Percentiles rank a stretch among this genome's conserved stretches.
phyloP scores from a whole-genome alignment of 2,888 invertebrate genomes.

The Amphipyra berbera region DNA sequence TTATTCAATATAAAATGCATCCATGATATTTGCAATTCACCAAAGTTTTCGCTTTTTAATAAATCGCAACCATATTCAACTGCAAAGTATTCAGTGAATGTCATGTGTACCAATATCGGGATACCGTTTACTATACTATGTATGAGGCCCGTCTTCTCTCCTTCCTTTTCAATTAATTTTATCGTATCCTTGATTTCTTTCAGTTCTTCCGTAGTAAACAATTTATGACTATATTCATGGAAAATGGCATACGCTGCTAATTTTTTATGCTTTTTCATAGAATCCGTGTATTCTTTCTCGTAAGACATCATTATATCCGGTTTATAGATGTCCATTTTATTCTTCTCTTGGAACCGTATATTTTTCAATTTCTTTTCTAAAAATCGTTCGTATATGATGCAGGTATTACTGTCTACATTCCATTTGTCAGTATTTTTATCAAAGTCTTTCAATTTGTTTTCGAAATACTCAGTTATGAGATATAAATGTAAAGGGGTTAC shows the following conservation, averaged over 20 bases:
- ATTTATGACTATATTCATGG: neutral
- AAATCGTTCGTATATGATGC: constrained; percentile 40
- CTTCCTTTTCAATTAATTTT: too few species aligned
- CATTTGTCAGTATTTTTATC: constrained; percentile 10
- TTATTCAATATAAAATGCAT: constrained; percentile 25
- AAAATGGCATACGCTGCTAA: constrained; percentile 40
- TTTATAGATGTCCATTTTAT: too few species aligned
- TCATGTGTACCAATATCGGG: too few species aligned
- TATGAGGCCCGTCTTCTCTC: too few species aligned
- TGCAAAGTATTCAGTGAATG: too few species aligned
- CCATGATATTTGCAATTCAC: neutral
- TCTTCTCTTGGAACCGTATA: too few species aligned
- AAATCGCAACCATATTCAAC: too few species aligned
- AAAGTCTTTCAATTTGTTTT: neutral
- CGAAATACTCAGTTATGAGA: constrained; percentile 23
- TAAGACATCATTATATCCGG: constrained; percentile 20
- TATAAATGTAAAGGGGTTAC: constrained; percentile 32
- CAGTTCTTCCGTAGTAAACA: too few species aligned
- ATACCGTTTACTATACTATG: too few species aligned
- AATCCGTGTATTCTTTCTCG: constrained; percentile 4
- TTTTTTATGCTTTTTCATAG: constrained; percentile 26
- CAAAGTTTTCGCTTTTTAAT: constrained; percentile 1
- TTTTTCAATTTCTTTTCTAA: constrained; percentile 30
- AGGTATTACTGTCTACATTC: constrained; percentile 42
- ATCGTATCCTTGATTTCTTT: too few species aligned